Evolutionary conservation across 2,797 vertebrate genomes (phyloP), one percentile per base, ranked within the genome.

Genomic region (Pipistrellus nathusii): DNA sequence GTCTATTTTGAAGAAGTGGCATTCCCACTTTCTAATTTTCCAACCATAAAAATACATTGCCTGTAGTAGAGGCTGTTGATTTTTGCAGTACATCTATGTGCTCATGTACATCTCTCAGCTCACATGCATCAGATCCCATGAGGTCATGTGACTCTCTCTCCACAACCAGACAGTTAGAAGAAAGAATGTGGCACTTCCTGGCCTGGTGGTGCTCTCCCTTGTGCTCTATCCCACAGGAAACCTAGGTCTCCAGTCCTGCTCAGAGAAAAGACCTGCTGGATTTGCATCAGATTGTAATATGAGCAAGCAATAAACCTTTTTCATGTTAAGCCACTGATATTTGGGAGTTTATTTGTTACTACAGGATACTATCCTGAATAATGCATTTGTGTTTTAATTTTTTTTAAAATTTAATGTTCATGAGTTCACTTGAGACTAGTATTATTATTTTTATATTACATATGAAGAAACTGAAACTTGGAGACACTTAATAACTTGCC

Each of bases 401-500:
- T 94, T 69, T 25, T 53, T 57, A 6, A 6, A 41, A 53, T 90
- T 71, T 72, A 86, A 32, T 48, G 27, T 71, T 41, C 57, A 76
- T 32, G 32, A 57, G 27, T 32, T 88, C n/a, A 73, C 46, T 55
- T 62, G n/a, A 91, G 35, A n/a, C 23, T 77, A 72, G 1, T 85
- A 44, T 72, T 41, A 90, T 85, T 73, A 59, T 80, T 89, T 90
- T 91, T 85, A 69, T 62, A 77, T 77, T 81, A 72, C 7, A 69
- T 30, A 32, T 59, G 68, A 87, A 17, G 27, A 81, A 85, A 11
- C 48, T 35, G 41, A 94, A n/a, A 78, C 21, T 91, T 78, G 41
- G 59, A 38, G 18, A 85, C 21, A 62, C 38, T 82, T 44, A 94
- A 83, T 75, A 76, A 83, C 21, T 90, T 85, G 2, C 7, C 78